Conservation (phyloP, 2,797 vertebrate species). For the Onychomys leucogaster region DNA sequence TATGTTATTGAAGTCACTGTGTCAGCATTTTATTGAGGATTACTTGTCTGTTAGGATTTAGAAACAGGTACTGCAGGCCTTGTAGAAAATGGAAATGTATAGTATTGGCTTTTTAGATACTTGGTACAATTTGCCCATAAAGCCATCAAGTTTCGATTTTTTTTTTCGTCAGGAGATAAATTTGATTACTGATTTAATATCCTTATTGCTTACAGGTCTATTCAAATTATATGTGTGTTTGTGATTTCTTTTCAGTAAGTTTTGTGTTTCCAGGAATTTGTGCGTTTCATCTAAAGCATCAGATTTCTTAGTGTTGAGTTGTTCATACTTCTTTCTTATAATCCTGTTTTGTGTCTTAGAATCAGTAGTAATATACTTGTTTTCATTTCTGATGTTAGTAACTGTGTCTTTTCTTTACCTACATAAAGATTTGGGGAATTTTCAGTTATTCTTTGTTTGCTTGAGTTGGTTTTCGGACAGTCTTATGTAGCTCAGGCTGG, state of each 20-base stretch:
- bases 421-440: background rate
- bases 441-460: background rate
- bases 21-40: constrained; percentile 21
- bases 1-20: background rate
- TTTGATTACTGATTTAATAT: constrained; percentile 23
- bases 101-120: constrained; percentile 5
- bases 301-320: background rate
- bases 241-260: background rate
- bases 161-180: background rate
- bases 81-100: background rate
- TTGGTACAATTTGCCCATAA: background rate
- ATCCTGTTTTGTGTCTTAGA: background rate
- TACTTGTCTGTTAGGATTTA: background rate
- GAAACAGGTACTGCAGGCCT: background rate
- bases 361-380: background rate
- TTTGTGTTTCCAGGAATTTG: constrained; percentile 4
- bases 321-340: background rate
- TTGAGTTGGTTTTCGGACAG: background rate
- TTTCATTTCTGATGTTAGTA: constrained; percentile 17
- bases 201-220: background rate
- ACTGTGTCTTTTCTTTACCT: background rate
- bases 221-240: constrained; percentile 32
- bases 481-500: background rate
- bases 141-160: background rate
- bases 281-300: background rate